These are phyloP conservation scores for Ramphastos sulfuratus DNA, from an alignment of 2,113 vertebrate species.

Conservation along the genomic window DNA sequence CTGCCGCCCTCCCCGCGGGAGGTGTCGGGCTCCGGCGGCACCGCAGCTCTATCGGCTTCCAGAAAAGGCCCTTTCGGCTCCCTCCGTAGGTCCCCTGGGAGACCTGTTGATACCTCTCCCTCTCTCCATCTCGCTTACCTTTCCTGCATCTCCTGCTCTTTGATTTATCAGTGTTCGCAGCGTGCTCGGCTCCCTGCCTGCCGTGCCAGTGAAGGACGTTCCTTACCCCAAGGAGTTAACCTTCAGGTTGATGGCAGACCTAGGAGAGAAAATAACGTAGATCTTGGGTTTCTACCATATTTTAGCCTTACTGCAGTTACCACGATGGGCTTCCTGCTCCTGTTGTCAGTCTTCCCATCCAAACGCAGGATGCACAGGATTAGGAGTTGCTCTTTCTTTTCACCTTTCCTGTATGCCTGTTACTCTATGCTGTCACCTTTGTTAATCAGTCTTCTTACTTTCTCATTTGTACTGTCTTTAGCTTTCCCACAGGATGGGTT, in stretches of 20 bases:
- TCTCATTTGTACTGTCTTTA: background rate
- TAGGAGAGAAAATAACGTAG: background rate
- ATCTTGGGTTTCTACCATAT: background rate
- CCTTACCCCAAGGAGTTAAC: background rate
- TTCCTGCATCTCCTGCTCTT: background rate
- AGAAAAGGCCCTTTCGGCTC: background rate
- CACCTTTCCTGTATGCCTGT: background rate
- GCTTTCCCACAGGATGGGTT: background rate
- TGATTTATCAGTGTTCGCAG: background rate
- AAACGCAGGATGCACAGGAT: background rate
- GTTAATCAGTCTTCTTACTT: background rate
- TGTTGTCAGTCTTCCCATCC: background rate
- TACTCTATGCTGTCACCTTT: background rate
- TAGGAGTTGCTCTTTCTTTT: background rate
- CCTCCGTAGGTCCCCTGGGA: background rate
- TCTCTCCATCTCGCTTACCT: background rate
- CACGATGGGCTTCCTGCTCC: background rate
- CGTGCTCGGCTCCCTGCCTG: background rate
- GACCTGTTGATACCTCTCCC: constrained; percentile 37
- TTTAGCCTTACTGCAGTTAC: background rate
- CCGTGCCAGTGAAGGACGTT: background rate
- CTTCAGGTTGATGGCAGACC: background rate
- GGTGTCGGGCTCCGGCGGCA: background rate
- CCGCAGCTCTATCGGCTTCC: background rate
- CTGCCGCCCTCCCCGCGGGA: background rate